Evolutionary conservation across 2,888 invertebrate species (phyloP).

Genomic region (Apamea monoglypha): DNA sequence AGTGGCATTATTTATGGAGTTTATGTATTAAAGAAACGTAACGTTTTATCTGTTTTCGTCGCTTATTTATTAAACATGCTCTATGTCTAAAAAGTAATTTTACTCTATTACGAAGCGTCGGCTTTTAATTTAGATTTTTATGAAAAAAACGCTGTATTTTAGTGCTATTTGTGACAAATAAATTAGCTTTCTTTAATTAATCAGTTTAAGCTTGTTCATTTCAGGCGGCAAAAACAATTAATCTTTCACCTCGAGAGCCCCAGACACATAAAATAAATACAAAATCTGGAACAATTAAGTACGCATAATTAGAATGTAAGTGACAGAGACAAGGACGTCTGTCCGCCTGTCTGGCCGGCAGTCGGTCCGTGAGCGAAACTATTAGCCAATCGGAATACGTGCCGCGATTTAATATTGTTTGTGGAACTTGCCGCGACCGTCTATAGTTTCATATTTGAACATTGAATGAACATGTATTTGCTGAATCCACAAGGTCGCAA

Average conservation of each 20-base stretch:
- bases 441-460: constrained; percentile 25
- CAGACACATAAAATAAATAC: constrained; percentile 41
- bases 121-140: background rate
- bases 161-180: background rate
- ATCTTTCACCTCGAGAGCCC: background rate
- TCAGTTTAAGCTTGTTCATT: constrained; percentile 6
- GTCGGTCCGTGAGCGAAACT: constrained; percentile 42
- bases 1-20: background rate
- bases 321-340: constrained; percentile 27
- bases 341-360: constrained; percentile 19
- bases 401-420: constrained; percentile 26
- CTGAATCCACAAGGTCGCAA: constrained; percentile 1
- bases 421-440: constrained; percentile 15
- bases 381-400: constrained; percentile 35
- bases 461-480: constrained; percentile 15
- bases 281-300: constrained; percentile 12
- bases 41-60: background rate
- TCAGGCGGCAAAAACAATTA: background rate
- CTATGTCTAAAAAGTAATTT: background rate
- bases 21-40: background rate
- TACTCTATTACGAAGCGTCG: background rate
- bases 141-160: background rate
- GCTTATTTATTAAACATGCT: too few relatives aligned
- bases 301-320: constrained; percentile 13
- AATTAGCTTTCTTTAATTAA: background rate